Evolutionary conservation across 2,113 vertebrate genomes (phyloP).

Genomic region (Chloroceryle aenea): DNA sequence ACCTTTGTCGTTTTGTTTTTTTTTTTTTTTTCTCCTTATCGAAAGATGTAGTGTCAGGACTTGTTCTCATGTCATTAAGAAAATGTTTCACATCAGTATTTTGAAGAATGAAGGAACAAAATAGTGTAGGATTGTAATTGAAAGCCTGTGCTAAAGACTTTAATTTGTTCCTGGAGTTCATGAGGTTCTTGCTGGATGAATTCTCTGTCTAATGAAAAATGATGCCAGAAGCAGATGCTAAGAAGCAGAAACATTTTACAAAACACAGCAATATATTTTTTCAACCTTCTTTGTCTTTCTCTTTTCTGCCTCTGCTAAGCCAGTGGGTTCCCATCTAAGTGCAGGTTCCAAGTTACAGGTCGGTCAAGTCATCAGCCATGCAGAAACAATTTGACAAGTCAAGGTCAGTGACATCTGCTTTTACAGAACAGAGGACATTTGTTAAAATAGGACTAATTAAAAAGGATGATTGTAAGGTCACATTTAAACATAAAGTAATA

Average conservation of each 20-base stretch:
- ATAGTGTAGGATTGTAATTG: not conserved
- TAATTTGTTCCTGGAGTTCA: not conserved
- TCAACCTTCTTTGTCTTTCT: not conserved
- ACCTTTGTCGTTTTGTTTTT: too few relatives aligned
- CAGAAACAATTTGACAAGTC: not conserved
- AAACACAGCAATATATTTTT: not conserved
- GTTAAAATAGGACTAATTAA: not conserved
- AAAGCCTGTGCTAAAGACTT: not conserved
- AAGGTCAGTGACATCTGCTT: not conserved
- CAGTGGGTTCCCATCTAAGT: not conserved
- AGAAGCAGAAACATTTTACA: not conserved
- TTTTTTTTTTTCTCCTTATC: not conserved
- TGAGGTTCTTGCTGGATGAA: not conserved
- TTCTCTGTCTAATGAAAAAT: not conserved
- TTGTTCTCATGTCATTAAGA: not conserved
- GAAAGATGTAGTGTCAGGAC: not conserved
- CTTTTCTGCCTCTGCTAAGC: not conserved
- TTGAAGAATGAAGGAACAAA: not conserved
- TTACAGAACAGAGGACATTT: not conserved
- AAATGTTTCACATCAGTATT: not conserved
- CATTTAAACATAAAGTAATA: not conserved
- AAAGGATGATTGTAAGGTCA: not conserved
- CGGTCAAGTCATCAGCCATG: accelerated
- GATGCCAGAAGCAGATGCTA: not conserved
- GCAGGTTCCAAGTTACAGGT: not conserved